Base-by-base conservation (phyloP, 2,797 vertebrate genomes). In the Malurus splendens region DNA sequence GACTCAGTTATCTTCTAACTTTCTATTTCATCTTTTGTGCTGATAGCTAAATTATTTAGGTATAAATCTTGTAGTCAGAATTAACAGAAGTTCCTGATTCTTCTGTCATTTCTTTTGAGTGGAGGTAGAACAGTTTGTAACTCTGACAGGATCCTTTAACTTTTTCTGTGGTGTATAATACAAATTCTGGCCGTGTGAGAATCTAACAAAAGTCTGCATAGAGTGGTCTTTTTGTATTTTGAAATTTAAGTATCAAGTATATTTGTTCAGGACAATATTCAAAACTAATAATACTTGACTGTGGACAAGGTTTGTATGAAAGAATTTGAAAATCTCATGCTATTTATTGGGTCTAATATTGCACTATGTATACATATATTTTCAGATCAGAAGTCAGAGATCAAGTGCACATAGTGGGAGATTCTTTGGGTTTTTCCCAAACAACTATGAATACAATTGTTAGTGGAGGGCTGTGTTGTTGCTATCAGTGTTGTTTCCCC, bases 401-500 rank as follows among this genome's bases (percentile, higher is more conserved):
- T 52, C 11, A 55, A 38, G 86, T 67, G 32, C 19, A 5, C 1
- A 0, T 52, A 64, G 15, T 0, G 0, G 48, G 42, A 95, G 93
- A 86, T 62, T 92, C 39, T 94, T 80, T 38, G 39, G 10, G 10
- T 85, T 79, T 45, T 90, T 83, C 62, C 54, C 28, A 68, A 78
- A 84, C 7, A 66, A 9, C 39, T 59, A 2, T 0, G 1, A 65
- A 42, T 67, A 59, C 80, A 85, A 17, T 22, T 59, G 10, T 24
- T 86, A 81, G 83, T 59, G 64, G 83, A 92, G 75, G 59, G 64
- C 83, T 1, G 0, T 65, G 42, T 30, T 72, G 8, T 64, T 84
- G 66, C 68, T 92, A 62, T 82, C 88, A n/a, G n/a, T 73, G 85
- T 90, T 91, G 38, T 90, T 95, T 94, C 68, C 78, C 55, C 38